phyloP scores from a whole-genome alignment of 2,888 invertebrate species.

The Dasysyrphus tricinctus region DNA sequence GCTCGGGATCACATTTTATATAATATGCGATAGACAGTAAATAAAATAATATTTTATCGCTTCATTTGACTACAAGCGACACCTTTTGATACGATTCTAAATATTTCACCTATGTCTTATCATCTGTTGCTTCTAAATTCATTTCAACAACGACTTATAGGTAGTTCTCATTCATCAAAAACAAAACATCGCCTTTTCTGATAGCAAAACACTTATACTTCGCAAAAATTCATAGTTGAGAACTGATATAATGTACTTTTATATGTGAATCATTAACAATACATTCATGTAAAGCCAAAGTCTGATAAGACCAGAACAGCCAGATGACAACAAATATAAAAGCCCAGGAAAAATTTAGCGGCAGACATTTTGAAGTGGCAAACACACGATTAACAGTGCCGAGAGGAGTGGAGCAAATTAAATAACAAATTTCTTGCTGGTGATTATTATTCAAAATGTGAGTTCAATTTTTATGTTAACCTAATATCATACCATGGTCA shows the following conservation, averaged over 20 bases:
- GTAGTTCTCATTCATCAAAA: constrained; percentile 9
- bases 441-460: constrained; percentile 11
- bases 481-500: background rate
- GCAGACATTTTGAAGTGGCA: constrained; percentile 45
- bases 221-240: background rate
- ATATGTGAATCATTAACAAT: background rate
- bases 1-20: background rate
- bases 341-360: constrained; percentile 41
- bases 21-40: background rate
- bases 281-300: background rate
- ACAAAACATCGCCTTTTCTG: constrained; percentile 40
- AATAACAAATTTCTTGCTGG: constrained; percentile 18
- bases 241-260: background rate
- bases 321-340: constrained; percentile 72
- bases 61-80: background rate
- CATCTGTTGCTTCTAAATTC: constrained; percentile 9
- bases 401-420: background rate
- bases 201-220: constrained; percentile 16
- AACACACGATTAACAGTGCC: constrained; percentile 36
- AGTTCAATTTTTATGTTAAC: constrained; percentile 8
- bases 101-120: constrained; percentile 23
- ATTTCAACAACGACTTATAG: constrained; percentile 18
- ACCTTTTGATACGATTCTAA: constrained; percentile 33
- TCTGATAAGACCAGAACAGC: constrained; percentile 20
- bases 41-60: background rate